Evolutionary conservation across 2,888 invertebrate genomes (phyloP).

Genomic region (Candidula unifasciata): DNA sequence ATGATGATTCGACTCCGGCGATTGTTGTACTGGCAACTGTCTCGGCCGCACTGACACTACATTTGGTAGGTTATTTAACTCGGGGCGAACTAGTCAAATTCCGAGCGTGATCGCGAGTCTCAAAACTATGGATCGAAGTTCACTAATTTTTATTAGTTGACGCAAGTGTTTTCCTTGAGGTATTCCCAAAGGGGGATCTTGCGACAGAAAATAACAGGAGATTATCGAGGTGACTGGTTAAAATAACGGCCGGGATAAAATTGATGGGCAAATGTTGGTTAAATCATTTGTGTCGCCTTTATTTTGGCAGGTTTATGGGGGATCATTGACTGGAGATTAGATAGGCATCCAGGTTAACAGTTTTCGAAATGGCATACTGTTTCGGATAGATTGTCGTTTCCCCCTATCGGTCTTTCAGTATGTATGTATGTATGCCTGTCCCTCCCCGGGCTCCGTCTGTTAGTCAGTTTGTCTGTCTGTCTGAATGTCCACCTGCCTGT

Average conservation of each 20-base stretch:
- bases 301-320: slow-evolving; percentile 14
- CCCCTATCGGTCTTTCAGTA: not conserved
- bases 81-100: not conserved
- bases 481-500: slow-evolving; percentile 17
- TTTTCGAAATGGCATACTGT: not conserved
- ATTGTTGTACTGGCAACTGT: not conserved
- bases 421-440: slow-evolving; percentile 4
- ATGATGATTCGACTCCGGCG: not conserved
- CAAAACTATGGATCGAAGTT: not conserved
- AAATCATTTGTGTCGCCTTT: not conserved
- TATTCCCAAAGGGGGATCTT: not conserved
- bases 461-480: slow-evolving; percentile 35
- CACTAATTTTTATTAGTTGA: slow-evolving; percentile 1
- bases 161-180: not conserved
- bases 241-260: not conserved
- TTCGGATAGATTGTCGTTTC: not conserved
- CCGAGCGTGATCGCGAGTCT: not conserved
- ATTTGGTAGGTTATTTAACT: not conserved
- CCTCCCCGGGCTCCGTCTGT: not conserved
- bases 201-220: too few species aligned
- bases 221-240: not conserved
- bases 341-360: not conserved
- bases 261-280: not conserved
- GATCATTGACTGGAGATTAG: too few species aligned
- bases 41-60: not conserved